Percentiles rank a stretch among this genome's conserved stretches.
These are phyloP conservation scores for Oligia latruncula DNA, from an alignment of 2,888 invertebrate genomes.

Conservation along the genomic window DNA sequence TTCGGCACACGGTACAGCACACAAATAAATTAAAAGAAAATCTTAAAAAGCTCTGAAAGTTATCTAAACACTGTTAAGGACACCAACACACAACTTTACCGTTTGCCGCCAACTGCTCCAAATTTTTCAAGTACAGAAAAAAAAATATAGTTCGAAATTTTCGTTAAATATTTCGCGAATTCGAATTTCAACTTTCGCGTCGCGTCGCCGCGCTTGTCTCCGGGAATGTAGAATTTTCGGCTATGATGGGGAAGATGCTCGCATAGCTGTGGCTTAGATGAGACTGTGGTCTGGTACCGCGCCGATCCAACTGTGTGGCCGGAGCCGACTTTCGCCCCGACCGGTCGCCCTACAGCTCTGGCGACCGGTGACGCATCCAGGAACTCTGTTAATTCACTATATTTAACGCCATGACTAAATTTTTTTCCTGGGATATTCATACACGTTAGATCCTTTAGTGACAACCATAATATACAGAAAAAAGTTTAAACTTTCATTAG, in stretches of 20 bases:
- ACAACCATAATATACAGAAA: slow-evolving; percentile 21
- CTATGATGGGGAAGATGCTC: slow-evolving; percentile 89
- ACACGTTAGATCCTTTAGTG: slow-evolving; percentile 37
- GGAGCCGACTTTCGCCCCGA: slow-evolving; percentile 89
- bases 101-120: slow-evolving; percentile 86
- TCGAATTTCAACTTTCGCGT: slow-evolving; percentile 80
- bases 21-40: slow-evolving; percentile 79
- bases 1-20: slow-evolving; percentile 84
- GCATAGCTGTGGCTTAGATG: slow-evolving; percentile 90
- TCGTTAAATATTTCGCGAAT: slow-evolving; percentile 75
- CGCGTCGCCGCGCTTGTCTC: slow-evolving; percentile 81
- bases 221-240: slow-evolving; percentile 85
- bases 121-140: slow-evolving; percentile 75
- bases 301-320: slow-evolving; percentile 85
- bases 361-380: slow-evolving; percentile 88
- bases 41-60: slow-evolving; percentile 83
- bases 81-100: slow-evolving; percentile 88
- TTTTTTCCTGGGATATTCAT: slow-evolving; percentile 64
- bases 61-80: slow-evolving; percentile 82
- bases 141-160: slow-evolving; percentile 70
- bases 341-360: slow-evolving; percentile 89
- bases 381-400: slow-evolving; percentile 83
- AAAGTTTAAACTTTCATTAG: slow-evolving; percentile 17
- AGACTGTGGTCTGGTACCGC: slow-evolving; percentile 88
- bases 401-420: slow-evolving; percentile 78